These are phyloP conservation scores for Conchocele bisecta DNA, from an alignment of 2,888 invertebrate genomes.

Conservation along the genomic window DNA sequence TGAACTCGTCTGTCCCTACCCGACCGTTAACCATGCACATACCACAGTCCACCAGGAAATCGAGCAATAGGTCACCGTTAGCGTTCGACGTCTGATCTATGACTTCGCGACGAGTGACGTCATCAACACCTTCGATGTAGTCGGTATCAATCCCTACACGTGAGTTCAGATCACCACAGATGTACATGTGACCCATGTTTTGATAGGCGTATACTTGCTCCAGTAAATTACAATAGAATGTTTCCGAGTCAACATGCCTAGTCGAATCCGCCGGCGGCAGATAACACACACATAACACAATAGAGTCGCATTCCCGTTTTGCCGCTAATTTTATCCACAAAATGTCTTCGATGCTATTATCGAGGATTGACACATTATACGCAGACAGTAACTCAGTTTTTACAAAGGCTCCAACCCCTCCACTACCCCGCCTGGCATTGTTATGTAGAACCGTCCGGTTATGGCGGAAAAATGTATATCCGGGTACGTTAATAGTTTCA, in stretches of 20 bases:
- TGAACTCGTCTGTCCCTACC: background rate
- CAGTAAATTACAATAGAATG: conserved; percentile 1
- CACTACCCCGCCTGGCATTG: conserved; percentile 20
- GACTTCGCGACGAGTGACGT: background rate
- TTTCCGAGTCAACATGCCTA: background rate
- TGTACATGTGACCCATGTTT: background rate
- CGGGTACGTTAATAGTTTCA: background rate
- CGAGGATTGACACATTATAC: conserved; percentile 1
- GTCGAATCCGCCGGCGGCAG: conserved; percentile 10
- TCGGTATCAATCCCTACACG: conserved; percentile 14
- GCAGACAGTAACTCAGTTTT: background rate
- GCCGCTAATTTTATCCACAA: conserved; percentile 3
- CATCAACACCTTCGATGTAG: conserved; percentile 10
- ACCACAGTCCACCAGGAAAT: conserved; percentile 6
- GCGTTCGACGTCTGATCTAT: background rate
- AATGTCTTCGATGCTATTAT: conserved; percentile 4
- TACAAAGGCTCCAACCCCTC: conserved; percentile 24
- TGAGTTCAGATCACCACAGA: conserved; percentile 15
- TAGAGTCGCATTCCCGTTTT: background rate
- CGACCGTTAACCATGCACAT: conserved; percentile 5
- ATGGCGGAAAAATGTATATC: conserved; percentile 9
- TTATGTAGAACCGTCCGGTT: conserved; percentile 15
- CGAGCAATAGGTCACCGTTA: conserved; percentile 1
- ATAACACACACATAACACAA: conserved; percentile 10
- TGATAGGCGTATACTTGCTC: conserved; percentile 20